Percentiles rank a stretch among this genome's conserved stretches.
These are phyloP conservation scores for Octodon degus DNA, from an alignment of 2,113 vertebrate genomes.

Conservation along the genomic window DNA sequence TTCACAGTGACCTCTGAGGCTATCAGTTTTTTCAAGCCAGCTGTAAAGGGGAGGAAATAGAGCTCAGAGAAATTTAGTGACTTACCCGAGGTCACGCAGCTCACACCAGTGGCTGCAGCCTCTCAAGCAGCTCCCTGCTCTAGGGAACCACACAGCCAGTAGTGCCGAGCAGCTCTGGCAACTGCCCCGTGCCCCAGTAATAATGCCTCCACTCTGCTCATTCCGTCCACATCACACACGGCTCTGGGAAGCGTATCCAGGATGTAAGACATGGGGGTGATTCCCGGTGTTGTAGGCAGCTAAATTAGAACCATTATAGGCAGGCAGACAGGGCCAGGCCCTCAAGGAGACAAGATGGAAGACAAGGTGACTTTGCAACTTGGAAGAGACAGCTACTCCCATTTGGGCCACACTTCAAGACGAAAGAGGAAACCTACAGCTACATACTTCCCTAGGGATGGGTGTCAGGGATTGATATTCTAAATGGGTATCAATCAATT, in stretches of 20 bases:
- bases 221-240: not conserved
- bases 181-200: not conserved
- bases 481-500: too few species aligned
- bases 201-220: not conserved
- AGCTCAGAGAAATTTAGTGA: not conserved
- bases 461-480: too few species aligned
- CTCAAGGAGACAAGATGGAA: too few species aligned
- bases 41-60: not conserved
- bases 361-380: too few species aligned
- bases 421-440: too few species aligned
- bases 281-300: not conserved
- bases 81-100: conserved; percentile 5
- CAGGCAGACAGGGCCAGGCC: too few species aligned
- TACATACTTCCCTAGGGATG: too few species aligned
- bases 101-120: not conserved
- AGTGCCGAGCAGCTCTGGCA: not conserved
- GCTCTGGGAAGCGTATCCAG: not conserved
- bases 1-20: not conserved
- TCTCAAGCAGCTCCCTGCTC: not conserved
- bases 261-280: not conserved
- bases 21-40: not conserved
- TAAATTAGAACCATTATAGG: too few species aligned
- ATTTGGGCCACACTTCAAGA: too few species aligned
- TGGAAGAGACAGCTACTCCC: too few species aligned
- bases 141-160: not conserved